These are phyloP conservation scores for Polylopha cassiicola DNA, from an alignment of 2,888 invertebrate species.

Conservation along the genomic window DNA sequence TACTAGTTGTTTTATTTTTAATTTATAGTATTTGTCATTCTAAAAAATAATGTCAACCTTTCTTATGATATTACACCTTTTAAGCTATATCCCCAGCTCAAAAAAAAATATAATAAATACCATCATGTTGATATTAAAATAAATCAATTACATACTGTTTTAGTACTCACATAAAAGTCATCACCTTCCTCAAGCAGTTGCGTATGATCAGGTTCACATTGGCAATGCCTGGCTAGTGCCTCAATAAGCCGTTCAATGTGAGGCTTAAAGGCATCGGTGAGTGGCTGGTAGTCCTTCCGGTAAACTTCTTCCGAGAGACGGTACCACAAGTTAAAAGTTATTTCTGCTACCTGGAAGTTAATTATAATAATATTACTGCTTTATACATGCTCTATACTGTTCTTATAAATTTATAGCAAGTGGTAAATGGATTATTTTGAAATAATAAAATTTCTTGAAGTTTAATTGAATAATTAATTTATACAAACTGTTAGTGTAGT, in stretches of 20 bases:
- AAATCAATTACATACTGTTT: too few relatives aligned
- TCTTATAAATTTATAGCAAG: too few relatives aligned
- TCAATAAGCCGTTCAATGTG: slow-evolving; percentile 94
- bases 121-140: too few relatives aligned
- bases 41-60: too few relatives aligned
- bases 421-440: too few relatives aligned
- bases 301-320: slow-evolving; percentile 95
- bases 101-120: too few relatives aligned
- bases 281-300: slow-evolving; percentile 86
- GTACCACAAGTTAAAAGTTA: slow-evolving; percentile 98
- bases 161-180: slow-evolving; percentile 83
- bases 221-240: slow-evolving; percentile 93
- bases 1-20: too few relatives aligned
- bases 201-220: slow-evolving; percentile 96
- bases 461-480: too few relatives aligned
- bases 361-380: background rate
- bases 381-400: too few relatives aligned
- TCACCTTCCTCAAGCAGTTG: slow-evolving; percentile 89
- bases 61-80: too few relatives aligned
- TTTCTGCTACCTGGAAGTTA: slow-evolving; percentile 79
- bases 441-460: background rate
- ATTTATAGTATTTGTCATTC: too few relatives aligned
- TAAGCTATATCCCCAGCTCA: too few relatives aligned
- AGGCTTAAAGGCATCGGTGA: slow-evolving; percentile 91
- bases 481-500: slow-evolving; percentile 1